These are phyloP conservation scores for Perithous albicinctus DNA, from an alignment of 2,888 invertebrate genomes.

Conservation along the genomic window DNA sequence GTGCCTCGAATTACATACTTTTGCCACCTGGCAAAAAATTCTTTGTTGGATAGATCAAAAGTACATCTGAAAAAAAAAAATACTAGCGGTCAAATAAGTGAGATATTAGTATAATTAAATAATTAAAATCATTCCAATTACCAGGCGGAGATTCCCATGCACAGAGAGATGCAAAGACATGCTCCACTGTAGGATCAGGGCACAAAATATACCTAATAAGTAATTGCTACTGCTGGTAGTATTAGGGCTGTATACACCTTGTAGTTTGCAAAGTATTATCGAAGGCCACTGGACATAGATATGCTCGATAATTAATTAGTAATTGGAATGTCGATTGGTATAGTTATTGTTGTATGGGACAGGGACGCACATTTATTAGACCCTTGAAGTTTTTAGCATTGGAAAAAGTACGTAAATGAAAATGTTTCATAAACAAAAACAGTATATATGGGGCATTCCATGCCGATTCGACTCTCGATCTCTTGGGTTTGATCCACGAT, in stretches of 20 bases:
- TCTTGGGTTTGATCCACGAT: too few species aligned
- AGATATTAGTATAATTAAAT: too few species aligned
- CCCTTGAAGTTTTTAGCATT: not conserved
- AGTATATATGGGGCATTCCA: too few species aligned
- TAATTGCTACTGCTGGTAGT: slow-evolving; percentile 26
- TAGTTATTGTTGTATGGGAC: slow-evolving; percentile 19
- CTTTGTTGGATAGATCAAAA: too few species aligned
- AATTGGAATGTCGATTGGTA: slow-evolving; percentile 10
- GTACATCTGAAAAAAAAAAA: too few species aligned
- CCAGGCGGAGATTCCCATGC: not conserved
- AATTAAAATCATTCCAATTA: not conserved
- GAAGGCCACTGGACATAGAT: slow-evolving; percentile 22
- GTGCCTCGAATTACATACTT: too few species aligned
- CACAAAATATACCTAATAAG: slow-evolving; percentile 27
- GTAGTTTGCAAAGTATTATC: slow-evolving; percentile 28
- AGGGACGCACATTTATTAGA: slow-evolving; percentile 30
- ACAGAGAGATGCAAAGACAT: not conserved
- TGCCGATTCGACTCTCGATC: too few species aligned
- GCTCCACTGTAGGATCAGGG: slow-evolving; percentile 21
- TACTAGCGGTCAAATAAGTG: too few species aligned
- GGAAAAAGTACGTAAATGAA: not conserved
- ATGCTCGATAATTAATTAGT: slow-evolving; percentile 27
- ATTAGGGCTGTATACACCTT: slow-evolving; percentile 10
- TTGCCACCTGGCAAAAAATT: too few species aligned
- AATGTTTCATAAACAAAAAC: too few species aligned